Evolutionary conservation across 2,888 invertebrate species (phyloP).

Genomic region (Eristalis pertinax): DNA sequence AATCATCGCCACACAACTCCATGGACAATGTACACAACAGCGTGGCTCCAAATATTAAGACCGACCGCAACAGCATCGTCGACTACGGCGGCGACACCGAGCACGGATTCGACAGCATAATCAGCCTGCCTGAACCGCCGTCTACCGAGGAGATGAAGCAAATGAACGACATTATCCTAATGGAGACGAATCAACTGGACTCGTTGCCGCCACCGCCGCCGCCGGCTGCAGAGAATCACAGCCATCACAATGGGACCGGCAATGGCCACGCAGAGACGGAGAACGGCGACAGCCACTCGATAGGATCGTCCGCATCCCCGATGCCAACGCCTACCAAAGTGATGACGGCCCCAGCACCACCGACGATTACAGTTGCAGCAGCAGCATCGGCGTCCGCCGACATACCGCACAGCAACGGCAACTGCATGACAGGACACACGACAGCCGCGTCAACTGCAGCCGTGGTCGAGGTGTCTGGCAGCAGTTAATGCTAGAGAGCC

Average conservation of each 20-base stretch:
- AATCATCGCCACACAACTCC: conserved; percentile 73
- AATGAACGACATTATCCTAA: conserved; percentile 77
- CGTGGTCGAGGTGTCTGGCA: conserved; percentile 72
- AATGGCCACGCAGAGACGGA: conserved; percentile 10
- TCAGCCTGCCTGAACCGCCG: conserved; percentile 81
- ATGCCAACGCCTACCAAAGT: conserved; percentile 55
- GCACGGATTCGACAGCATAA: conserved; percentile 79
- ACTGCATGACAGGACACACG: conserved; percentile 69
- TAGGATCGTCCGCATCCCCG: conserved; percentile 39
- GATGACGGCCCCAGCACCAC: conserved; percentile 42
- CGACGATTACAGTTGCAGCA: conserved; percentile 58
- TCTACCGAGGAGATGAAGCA: conserved; percentile 80
- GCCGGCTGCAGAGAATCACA: conserved; percentile 68
- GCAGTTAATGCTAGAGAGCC: conserved; percentile 73
- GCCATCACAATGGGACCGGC: conserved; percentile 55
- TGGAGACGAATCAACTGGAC: conserved; percentile 79
- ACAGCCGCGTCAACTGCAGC: conserved; percentile 47
- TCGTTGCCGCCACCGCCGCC: conserved; percentile 81
- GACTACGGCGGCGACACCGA: conserved; percentile 76
- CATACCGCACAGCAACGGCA: conserved; percentile 62
- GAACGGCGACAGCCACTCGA: conserved; percentile 62
- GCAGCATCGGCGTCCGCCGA: conserved; percentile 40
- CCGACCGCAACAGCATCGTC: conserved; percentile 72
- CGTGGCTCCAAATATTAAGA: conserved; percentile 41
- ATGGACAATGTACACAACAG: conserved; percentile 50